Conservation (phyloP, 2,113 vertebrate species). For the Laticauda laticaudata region DNA sequence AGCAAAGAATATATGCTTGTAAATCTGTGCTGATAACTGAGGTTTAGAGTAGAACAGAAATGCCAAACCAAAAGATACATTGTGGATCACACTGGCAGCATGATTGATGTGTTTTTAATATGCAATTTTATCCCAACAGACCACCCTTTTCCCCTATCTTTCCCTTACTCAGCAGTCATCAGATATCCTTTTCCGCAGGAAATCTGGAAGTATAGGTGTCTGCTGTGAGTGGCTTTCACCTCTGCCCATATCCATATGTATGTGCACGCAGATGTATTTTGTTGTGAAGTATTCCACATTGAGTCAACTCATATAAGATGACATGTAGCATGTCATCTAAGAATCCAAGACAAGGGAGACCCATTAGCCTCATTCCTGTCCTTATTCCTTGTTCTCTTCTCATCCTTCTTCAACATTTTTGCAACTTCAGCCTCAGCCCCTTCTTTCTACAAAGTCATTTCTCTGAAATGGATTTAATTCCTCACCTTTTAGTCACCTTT, state of each 20-base stretch:
- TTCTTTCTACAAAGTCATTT: background rate
- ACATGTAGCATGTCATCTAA: conserved; percentile 53
- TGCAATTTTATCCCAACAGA: conserved; percentile 67
- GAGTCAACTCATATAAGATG: conserved; percentile 41
- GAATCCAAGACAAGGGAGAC: conserved; percentile 52
- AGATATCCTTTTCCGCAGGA: conserved; percentile 54
- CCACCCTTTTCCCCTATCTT: conserved; percentile 54
- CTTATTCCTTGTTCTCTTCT: background rate
- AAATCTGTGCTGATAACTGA: conserved; percentile 51
- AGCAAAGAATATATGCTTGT: conserved; percentile 12
- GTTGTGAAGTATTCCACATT: conserved; percentile 42
- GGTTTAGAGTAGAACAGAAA: conserved; percentile 61
- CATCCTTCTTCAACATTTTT: background rate
- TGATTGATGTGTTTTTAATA: conserved; percentile 70
- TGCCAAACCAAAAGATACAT: conserved; percentile 52
- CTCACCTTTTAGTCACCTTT: background rate
- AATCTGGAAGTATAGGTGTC: conserved; percentile 36
- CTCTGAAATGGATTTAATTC: background rate
- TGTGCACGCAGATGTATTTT: conserved; percentile 31
- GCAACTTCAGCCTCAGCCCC: background rate
- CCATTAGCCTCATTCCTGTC: conserved; percentile 28
- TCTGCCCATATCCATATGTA: accelerated
- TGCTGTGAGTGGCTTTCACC: conserved; percentile 30
- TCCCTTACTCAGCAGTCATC: conserved; percentile 65
- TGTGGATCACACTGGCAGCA: conserved; percentile 66